Conservation (phyloP, 2,888 invertebrate species). For the Drosophila mimetica region DNA sequence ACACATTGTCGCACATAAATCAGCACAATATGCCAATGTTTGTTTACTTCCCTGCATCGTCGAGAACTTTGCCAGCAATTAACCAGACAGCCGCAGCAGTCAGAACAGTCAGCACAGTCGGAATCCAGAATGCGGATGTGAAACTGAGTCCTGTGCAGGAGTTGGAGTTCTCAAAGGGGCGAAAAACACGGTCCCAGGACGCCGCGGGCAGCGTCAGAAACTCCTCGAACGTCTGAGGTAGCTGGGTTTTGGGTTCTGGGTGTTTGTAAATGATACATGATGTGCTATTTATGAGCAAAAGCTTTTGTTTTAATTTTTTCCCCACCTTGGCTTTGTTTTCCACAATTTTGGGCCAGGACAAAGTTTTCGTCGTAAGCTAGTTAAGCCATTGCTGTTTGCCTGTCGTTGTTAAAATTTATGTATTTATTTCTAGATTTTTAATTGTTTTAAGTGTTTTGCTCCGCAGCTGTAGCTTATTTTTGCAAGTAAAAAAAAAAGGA, state of each 20-base stretch:
- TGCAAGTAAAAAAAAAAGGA: constrained; percentile 2
- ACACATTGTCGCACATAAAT: constrained; percentile 82
- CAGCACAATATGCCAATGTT: constrained; percentile 83
- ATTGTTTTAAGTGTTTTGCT: constrained; percentile 83
- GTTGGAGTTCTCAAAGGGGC: constrained; percentile 3
- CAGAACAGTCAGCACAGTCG: constrained; percentile 25
- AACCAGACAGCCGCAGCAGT: constrained; percentile 75
- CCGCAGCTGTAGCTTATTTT: constrained; percentile 5
- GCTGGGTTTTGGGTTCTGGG: constrained; percentile 29
- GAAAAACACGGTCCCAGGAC: constrained; percentile 30
- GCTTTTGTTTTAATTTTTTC: constrained; percentile 81
- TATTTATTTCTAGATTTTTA: constrained; percentile 78
- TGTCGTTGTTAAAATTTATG: constrained; percentile 72
- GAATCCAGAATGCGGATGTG: constrained; percentile 13
- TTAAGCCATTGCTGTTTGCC: constrained; percentile 53
- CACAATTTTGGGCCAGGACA: constrained; percentile 47
- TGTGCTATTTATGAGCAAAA: constrained; percentile 81
- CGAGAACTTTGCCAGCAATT: constrained; percentile 83
- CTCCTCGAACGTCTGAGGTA: constrained; percentile 6
- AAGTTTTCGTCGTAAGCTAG: constrained; percentile 64
- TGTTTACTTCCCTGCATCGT: constrained; percentile 76
- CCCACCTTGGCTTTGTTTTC: constrained; percentile 24
- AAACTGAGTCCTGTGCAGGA: constrained; percentile 8
- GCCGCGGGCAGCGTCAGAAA: constrained; percentile 22
- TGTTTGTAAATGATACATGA: constrained; percentile 82